Percentiles rank a stretch among this genome's conserved stretches.
Evolutionary conservation across 1,140 invertebrate species (phyloP).

Genomic region (Belonocnema kinseyi): DNA sequence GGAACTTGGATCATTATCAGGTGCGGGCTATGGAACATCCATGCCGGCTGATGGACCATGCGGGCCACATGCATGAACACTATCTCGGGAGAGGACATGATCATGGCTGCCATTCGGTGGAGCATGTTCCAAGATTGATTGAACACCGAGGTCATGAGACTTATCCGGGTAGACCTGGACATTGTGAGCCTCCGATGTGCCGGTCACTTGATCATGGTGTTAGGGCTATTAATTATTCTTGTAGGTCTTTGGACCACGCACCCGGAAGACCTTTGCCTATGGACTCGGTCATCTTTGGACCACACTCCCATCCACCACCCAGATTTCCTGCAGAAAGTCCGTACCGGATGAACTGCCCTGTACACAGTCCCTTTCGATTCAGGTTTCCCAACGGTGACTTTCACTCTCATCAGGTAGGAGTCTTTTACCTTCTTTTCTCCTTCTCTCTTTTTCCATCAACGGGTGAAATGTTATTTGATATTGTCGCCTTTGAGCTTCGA

Average conservation of each 20-base stretch:
- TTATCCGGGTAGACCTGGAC: slow-evolving; percentile 53
- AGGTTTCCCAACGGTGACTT: slow-evolving; percentile 78
- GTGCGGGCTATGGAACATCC: slow-evolving; percentile 67
- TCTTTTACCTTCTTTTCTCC: background rate
- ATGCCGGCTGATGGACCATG: slow-evolving; percentile 68
- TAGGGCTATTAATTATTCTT: slow-evolving; percentile 68
- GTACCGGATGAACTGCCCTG: slow-evolving; percentile 77
- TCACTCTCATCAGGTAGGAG: slow-evolving; percentile 76
- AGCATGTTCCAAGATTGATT: slow-evolving; percentile 65
- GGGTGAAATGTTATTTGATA: background rate
- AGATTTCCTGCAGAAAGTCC: slow-evolving; percentile 64
- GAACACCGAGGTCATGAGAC: slow-evolving; percentile 63
- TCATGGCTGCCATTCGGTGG: slow-evolving; percentile 68
- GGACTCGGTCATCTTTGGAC: slow-evolving; percentile 70
- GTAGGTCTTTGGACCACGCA: slow-evolving; percentile 69
- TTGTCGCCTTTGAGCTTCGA: too few species aligned
- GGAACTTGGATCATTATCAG: slow-evolving; percentile 57
- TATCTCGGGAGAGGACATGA: slow-evolving; percentile 60
- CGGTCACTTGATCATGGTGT: slow-evolving; percentile 57
- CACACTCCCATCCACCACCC: slow-evolving; percentile 65
- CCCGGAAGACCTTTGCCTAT: slow-evolving; percentile 66
- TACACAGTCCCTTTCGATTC: slow-evolving; percentile 81
- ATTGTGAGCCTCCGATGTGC: slow-evolving; percentile 48
- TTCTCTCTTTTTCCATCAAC: background rate
- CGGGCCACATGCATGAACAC: slow-evolving; percentile 65